Conservation (phyloP, 2,113 vertebrate species). For the Motacilla alba region DNA sequence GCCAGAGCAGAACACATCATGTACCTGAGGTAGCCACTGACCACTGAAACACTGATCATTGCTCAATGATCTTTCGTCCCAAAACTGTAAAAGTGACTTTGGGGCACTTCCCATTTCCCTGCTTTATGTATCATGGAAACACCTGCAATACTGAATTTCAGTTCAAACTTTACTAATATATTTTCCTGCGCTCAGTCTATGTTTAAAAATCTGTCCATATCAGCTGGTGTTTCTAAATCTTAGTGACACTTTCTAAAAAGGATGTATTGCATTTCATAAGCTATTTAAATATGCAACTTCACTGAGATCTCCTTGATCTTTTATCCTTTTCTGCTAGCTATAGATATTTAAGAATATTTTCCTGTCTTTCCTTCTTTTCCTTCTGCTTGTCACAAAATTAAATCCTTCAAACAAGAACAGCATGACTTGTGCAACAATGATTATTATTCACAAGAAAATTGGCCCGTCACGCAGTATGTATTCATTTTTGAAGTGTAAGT, state of each 20-base stretch:
- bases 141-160: neutral
- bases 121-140: neutral
- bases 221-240: neutral
- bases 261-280: neutral
- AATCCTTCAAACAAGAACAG: neutral
- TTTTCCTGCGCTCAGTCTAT: neutral
- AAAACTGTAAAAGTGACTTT: neutral
- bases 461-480: neutral
- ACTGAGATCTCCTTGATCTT: neutral
- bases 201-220: neutral
- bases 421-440: neutral
- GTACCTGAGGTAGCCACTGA: neutral
- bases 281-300: neutral
- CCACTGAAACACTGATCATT: neutral
- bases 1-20: neutral
- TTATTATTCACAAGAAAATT: neutral
- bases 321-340: neutral
- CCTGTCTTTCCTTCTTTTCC: neutral
- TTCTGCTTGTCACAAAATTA: neutral
- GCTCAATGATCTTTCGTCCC: neutral
- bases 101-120: neutral
- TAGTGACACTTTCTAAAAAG: neutral
- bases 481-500: neutral
- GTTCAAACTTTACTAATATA: neutral
- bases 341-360: neutral